Base-by-base conservation (phyloP, 2,797 vertebrate species). In the Anguilla obscura region DNA sequence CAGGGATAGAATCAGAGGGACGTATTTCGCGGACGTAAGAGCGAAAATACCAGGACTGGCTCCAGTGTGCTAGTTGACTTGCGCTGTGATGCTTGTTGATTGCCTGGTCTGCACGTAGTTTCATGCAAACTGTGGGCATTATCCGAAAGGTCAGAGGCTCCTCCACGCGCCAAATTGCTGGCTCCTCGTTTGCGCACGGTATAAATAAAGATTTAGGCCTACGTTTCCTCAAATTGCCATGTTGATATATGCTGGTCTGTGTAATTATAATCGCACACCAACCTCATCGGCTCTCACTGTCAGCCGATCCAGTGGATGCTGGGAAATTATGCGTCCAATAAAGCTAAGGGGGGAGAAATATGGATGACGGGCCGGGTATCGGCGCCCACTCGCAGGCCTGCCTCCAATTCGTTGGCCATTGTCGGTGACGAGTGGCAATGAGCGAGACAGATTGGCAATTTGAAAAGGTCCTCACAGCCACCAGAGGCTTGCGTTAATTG, bases 131-230 rank as follows among this genome's bases (percentile, higher is more conserved):
- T 94, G 92, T 90, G 91, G 91, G 95, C 92, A 87, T 93, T 91
- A 91, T 93, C 93, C 90, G 92, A 97, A 97, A 97, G 95, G 96
- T 97, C 96, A 96, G 91, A 92, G 92, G 27, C 92, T 95, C 95
- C 94, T 92, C 90, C 92, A 92, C 94, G 91, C 92, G 92, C 92
- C 92, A 93, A 95, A 96, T 91, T 92, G 95, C 93, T 95, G 92
- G 91, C 87, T 85, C 82, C 89, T 93, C 91, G 96, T 97, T 96
- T 96, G 93, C 95, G 95, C 95, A 91, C 91, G 90, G 93, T 93
- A 93, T 94, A 95, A 96, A 96, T 94, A 94, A 95, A 93, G 92
- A 92, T 95, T 94, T 94, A 94, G 93, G 92, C 92, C 90, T 92
- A 86, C 90, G 92, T 93, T 91, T 92, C 87, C 90, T 91, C 93